Conservation (phyloP, 1,140 invertebrate species). For the Drosophila repletoides region DNA sequence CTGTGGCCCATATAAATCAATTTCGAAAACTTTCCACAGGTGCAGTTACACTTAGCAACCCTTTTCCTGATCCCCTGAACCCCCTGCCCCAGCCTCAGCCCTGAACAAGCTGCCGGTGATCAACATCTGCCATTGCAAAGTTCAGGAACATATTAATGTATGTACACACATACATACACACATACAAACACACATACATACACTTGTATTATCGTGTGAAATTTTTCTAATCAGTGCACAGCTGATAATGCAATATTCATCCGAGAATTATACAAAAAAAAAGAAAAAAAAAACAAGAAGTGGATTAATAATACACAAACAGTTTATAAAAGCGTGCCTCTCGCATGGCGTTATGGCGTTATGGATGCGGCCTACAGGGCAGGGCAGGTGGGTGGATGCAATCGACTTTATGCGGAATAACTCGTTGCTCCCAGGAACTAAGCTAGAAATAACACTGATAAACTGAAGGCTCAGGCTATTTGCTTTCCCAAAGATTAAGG, state of each 20-base stretch:
- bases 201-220: slow-evolving; percentile 66
- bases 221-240: slow-evolving; percentile 56
- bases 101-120: background rate
- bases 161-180: too few species aligned
- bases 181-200: too few species aligned
- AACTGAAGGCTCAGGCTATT: too few species aligned
- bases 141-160: slow-evolving; percentile 36
- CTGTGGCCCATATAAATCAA: slow-evolving; percentile 48
- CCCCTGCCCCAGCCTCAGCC: background rate
- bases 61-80: background rate
- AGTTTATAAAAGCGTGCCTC: slow-evolving; percentile 60
- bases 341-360: slow-evolving; percentile 27
- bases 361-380: background rate
- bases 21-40: slow-evolving; percentile 64
- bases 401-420: background rate
- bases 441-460: too few species aligned
- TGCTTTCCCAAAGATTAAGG: too few species aligned
- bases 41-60: slow-evolving; percentile 3
- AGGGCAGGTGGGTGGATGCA: background rate
- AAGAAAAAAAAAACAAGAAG: slow-evolving; percentile 4
- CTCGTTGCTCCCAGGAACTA: slow-evolving; percentile 2
- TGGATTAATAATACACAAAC: slow-evolving; percentile 34
- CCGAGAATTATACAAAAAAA: slow-evolving; percentile 25
- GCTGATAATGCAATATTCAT: slow-evolving; percentile 54
- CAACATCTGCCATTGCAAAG: slow-evolving; percentile 51